Evolutionary conservation across 2,888 invertebrate genomes (phyloP).

Genomic region (Ochropacha duplaris): DNA sequence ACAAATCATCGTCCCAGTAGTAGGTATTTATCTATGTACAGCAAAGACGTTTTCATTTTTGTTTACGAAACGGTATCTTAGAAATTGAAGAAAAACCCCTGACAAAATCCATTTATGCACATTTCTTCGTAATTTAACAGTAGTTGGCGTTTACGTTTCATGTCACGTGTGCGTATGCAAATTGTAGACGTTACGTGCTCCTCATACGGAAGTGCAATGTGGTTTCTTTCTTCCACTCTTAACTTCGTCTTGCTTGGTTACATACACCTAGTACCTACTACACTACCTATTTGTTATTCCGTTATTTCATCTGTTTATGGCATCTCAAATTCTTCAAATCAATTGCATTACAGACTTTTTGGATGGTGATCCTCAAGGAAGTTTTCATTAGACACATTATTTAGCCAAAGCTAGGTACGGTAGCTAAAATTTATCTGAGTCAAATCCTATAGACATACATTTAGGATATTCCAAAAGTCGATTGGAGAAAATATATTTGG

Average conservation of each 20-base stretch:
- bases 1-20: background rate
- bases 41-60: background rate
- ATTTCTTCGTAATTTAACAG: conserved; percentile 33
- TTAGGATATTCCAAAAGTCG: too few relatives aligned
- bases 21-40: background rate
- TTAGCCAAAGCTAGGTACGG: too few relatives aligned
- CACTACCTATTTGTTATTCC: background rate
- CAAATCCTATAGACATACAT: too few relatives aligned
- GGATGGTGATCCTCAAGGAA: background rate
- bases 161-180: conserved; percentile 62
- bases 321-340: background rate
- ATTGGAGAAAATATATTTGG: too few relatives aligned
- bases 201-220: conserved; percentile 43
- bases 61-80: conserved; percentile 8
- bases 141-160: conserved; percentile 39
- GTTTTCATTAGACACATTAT: background rate
- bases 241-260: conserved; percentile 34
- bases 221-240: conserved; percentile 28
- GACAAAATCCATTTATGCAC: background rate
- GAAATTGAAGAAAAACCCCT: conserved; percentile 1
- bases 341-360: background rate
- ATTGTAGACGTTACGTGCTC: conserved; percentile 55
- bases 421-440: too few relatives aligned
- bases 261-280: conserved; percentile 33
- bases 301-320: background rate